phyloP scores from a whole-genome alignment of 2,797 vertebrate species.

The Sebastes alutus region DNA sequence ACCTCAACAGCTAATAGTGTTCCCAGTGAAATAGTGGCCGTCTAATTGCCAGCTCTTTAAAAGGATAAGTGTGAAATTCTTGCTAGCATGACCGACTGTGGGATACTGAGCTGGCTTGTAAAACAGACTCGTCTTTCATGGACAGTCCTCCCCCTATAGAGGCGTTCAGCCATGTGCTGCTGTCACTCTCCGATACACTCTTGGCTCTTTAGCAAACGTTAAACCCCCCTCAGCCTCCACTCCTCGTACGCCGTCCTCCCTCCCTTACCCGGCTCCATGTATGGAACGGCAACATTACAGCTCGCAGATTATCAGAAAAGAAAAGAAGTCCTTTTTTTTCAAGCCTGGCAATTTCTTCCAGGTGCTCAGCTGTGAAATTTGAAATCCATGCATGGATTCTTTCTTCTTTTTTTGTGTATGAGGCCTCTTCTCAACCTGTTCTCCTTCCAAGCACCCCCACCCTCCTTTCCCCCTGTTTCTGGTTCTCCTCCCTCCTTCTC shows the following conservation, averaged over 20 bases:
- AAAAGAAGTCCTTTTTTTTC: constrained; percentile 68
- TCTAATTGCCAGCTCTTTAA: constrained; percentile 64
- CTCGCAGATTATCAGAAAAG: constrained; percentile 75
- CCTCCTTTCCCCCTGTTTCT: constrained; percentile 4
- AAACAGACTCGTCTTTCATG: constrained; percentile 71
- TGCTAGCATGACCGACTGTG: constrained; percentile 66
- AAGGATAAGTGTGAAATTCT: constrained; percentile 66
- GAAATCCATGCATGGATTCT: constrained; percentile 84
- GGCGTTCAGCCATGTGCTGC: constrained; percentile 68
- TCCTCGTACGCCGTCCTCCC: constrained; percentile 33
- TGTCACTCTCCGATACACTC: constrained; percentile 71
- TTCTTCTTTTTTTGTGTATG: constrained; percentile 53
- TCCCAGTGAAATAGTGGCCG: constrained; percentile 57
- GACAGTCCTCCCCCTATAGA: constrained; percentile 55
- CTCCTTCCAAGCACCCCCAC: constrained; percentile 1
- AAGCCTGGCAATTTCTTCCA: constrained; percentile 80
- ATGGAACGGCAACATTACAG: constrained; percentile 65
- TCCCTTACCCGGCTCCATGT: constrained; percentile 40
- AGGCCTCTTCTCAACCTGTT: constrained; percentile 47
- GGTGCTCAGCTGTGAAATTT: constrained; percentile 87
- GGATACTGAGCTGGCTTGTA: constrained; percentile 65
- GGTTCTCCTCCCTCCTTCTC: constrained; percentile 5
- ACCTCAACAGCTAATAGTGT: constrained; percentile 43
- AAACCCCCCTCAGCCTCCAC: constrained; percentile 46
- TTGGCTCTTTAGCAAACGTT: constrained; percentile 70